These are phyloP conservation scores for Acipenser ruthenus DNA, from an alignment of 2,797 vertebrate species.

Conservation along the genomic window DNA sequence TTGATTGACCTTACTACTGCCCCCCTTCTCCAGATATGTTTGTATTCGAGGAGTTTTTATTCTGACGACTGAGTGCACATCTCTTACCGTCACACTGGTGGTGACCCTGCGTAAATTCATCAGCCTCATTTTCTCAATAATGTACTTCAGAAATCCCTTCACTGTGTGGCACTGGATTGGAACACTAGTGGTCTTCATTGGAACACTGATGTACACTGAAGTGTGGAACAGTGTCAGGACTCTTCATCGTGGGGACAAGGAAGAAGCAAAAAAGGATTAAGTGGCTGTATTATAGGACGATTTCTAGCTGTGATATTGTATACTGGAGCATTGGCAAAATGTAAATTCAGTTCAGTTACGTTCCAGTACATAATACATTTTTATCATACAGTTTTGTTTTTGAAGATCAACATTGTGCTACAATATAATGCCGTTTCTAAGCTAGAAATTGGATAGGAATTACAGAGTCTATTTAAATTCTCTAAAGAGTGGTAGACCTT, in stretches of 20 bases:
- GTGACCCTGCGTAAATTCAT: slow-evolving; percentile 92
- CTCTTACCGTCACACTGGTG: slow-evolving; percentile 89
- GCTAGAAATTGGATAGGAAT: too few relatives aligned
- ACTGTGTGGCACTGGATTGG: slow-evolving; percentile 91
- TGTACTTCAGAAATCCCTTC: slow-evolving; percentile 91
- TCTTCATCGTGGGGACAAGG: slow-evolving; percentile 26
- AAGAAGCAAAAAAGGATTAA: slow-evolving; percentile 43
- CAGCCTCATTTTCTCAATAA: slow-evolving; percentile 94
- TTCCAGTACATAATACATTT: too few relatives aligned
- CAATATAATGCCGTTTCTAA: too few relatives aligned
- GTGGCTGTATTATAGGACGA: too few relatives aligned
- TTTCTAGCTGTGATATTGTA: too few relatives aligned
- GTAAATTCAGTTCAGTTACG: too few relatives aligned
- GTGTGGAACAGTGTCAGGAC: slow-evolving; percentile 60
- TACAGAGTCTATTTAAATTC: too few relatives aligned
- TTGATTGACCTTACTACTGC: slow-evolving; percentile 35
- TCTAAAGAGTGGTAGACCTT: too few relatives aligned
- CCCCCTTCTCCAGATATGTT: slow-evolving; percentile 65
- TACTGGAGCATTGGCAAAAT: too few relatives aligned
- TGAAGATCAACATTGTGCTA: too few relatives aligned
- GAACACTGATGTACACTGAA: slow-evolving; percentile 88
- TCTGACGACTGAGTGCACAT: slow-evolving; percentile 89
- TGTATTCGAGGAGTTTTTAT: slow-evolving; percentile 92
- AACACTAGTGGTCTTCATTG: slow-evolving; percentile 77
- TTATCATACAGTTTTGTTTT: too few relatives aligned